Evolutionary conservation across 2,113 vertebrate genomes (phyloP), one percentile per base, ranked within the genome.

Genomic region (Thymallus thymallus): DNA sequence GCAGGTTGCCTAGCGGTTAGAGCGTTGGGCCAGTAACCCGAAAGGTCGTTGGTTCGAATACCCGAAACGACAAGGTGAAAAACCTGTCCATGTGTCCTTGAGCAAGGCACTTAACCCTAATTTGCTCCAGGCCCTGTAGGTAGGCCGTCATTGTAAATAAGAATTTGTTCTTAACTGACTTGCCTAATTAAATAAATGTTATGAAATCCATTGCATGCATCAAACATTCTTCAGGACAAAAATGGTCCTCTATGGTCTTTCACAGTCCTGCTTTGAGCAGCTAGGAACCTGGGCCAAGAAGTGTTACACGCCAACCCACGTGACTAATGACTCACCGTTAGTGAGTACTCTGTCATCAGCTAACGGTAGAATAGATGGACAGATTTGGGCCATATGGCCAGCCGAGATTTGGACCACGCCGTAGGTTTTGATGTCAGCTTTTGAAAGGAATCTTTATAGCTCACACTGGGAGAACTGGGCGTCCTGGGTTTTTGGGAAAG

Each of bases 301-400:
- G 2, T 3, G 45, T 20, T 35, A 5, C 78, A 6, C 60, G 85
- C 86, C 87, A 86, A 69, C 65, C 29, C 86, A 88, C 67, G 86
- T 90, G 86, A 87, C 84, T 51, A 65, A 72, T 66, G 78, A 63
- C 22, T 22, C 73, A 41, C 20, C 30, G 32, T n/a, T 67, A 67
- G 30, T 9, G 30, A 26, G 23, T 12, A 61, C 22, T 6, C 58
- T 7, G 67, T 78, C 80, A 73, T 24, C 58, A 45, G 77, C 78
- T 30, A 75, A 74, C 64, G 2, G 78, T 67, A 81, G 73, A 46
- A 55, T 23, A 61, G 72, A 75, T 76, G 75, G 82, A 82, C 70
- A 23, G 80, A 76, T 58, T 48, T 62, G 77, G 76, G 62, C 76
- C 77, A 78, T 80, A 84, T 81, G 83, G 83, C 22, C 46, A 0